Conservation (phyloP, 1,140 invertebrate genomes). For the Aleiodes sp. region DNA sequence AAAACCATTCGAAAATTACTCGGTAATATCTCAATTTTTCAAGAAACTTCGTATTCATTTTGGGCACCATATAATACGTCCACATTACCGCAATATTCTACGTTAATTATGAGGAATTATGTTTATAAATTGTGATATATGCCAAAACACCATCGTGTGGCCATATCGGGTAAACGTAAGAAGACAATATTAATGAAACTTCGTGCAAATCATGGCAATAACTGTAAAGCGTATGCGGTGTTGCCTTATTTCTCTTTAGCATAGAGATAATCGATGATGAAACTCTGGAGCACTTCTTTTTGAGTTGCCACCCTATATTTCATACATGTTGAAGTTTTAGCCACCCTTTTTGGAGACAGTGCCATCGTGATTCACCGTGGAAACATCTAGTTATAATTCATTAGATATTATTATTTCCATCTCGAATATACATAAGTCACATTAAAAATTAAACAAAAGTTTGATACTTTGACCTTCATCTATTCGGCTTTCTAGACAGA, state of each 20-base stretch:
- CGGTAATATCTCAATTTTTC: no score
- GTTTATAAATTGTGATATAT: no score
- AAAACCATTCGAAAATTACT: constrained; percentile 29
- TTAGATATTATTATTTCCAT: not conserved
- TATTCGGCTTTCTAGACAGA: no score
- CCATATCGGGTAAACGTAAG: no score
- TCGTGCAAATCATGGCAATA: constrained; percentile 27
- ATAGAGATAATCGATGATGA: constrained; percentile 14
- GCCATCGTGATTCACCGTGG: constrained; percentile 14
- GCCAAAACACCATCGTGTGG: no score
- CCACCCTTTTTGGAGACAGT: constrained; percentile 18
- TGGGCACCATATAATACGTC: no score
- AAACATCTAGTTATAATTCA: not conserved
- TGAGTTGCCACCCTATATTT: not conserved
- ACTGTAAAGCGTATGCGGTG: constrained; percentile 41
- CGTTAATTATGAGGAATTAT: no score
- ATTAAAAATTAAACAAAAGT: not conserved
- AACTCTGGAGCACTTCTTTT: constrained; percentile 16
- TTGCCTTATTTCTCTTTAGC: constrained; percentile 32
- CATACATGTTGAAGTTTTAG: no score
- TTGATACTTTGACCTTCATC: no score
- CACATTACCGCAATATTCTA: no score
- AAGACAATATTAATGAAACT: not conserved
- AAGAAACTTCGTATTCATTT: no score
- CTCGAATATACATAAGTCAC: not conserved